phyloP scores from a whole-genome alignment of 2,888 invertebrate genomes.

The Loripinus fragilis region DNA sequence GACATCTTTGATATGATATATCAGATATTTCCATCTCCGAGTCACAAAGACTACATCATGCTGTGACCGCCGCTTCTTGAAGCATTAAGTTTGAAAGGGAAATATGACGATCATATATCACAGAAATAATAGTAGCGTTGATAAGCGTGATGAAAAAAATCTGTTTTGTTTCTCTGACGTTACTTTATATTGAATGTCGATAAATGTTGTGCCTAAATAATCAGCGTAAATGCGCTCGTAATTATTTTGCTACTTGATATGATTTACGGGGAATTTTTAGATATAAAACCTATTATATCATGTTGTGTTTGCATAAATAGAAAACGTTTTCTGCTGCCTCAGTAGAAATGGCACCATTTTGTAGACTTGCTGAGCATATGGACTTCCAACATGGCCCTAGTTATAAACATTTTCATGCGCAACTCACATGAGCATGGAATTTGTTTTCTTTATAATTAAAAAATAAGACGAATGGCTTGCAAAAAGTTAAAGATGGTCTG shows the following conservation, averaged over 20 bases:
- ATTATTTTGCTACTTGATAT: conserved; percentile 8
- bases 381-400: too few relatives aligned
- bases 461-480: too few relatives aligned
- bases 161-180: conserved; percentile 10
- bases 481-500: too few relatives aligned
- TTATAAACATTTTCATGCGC: too few relatives aligned
- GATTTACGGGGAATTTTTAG: conserved; percentile 10
- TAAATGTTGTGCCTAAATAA: conserved; percentile 10
- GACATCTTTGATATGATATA: conserved; percentile 1
- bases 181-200: conserved; percentile 11
- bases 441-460: too few relatives aligned
- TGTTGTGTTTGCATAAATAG: neutral
- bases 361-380: too few relatives aligned
- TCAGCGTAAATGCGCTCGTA: neutral
- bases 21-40: neutral
- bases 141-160: conserved; percentile 16
- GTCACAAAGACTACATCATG: conserved; percentile 6
- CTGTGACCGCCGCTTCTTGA: neutral
- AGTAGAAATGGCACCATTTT: too few relatives aligned
- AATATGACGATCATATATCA: neutral
- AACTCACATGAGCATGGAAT: too few relatives aligned
- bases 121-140: conserved; percentile 7
- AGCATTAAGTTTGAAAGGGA: neutral
- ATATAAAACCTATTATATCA: conserved; percentile 15
- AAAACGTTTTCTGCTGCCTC: neutral